A percentile compares a stretch with the other conserved stretches of the same genome.
phyloP scores from a whole-genome alignment of 2,113 vertebrate species.

The Shinisaurus crocodilurus region DNA sequence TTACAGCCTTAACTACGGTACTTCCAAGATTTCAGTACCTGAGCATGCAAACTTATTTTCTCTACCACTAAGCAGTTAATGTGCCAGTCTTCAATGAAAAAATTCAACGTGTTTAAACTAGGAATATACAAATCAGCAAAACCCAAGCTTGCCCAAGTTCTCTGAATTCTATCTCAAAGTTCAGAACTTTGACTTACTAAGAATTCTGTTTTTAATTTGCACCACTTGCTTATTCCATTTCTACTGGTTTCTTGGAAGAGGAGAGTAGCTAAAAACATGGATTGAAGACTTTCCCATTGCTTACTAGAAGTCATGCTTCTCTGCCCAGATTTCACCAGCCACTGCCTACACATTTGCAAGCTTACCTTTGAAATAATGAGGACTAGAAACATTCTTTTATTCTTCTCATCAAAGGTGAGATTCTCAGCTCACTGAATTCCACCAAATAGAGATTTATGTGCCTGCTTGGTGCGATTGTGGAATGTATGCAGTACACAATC shows the following conservation, averaged over 20 bases:
- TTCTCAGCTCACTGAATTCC: not conserved
- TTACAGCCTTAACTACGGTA: too few species aligned
- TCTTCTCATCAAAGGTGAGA: not conserved
- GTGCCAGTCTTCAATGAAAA: not conserved
- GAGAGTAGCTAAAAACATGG: not conserved
- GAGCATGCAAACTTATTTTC: not conserved
- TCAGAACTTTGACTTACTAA: too few species aligned
- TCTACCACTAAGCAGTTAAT: not conserved
- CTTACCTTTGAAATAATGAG: not conserved
- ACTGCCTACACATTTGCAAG: not conserved
- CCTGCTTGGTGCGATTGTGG: too few species aligned
- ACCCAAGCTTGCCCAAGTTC: too few species aligned
- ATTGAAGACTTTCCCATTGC: not conserved
- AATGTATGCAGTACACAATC: too few species aligned
- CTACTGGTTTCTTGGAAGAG: not conserved
- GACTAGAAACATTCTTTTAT: not conserved
- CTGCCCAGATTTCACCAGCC: not conserved
- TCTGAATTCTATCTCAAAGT: too few species aligned
- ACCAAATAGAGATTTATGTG: not conserved
- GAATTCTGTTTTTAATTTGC: not conserved
- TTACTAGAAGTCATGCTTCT: not conserved
- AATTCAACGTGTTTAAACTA: not conserved
- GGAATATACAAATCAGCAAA: too few species aligned
- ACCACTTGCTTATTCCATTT: not conserved
- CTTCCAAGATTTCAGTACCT: not conserved